Percentiles rank a stretch among this genome's conserved stretches.
These are phyloP conservation scores for Coryphaenoides rupestris DNA, from an alignment of 2,113 vertebrate genomes.

Conservation along the genomic window DNA sequence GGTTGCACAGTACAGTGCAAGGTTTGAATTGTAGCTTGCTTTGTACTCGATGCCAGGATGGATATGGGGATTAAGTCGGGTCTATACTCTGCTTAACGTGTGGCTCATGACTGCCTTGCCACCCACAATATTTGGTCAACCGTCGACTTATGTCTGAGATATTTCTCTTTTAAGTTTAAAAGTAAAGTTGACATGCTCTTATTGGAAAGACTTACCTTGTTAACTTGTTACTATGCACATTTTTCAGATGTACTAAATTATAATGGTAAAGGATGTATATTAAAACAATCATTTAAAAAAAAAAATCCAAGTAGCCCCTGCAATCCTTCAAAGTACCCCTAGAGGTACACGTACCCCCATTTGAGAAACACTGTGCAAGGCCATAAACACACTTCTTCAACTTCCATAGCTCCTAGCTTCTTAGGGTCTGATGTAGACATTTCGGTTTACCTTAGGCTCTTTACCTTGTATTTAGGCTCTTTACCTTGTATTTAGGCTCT, in stretches of 20 bases:
- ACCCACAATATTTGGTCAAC: constrained; percentile 21
- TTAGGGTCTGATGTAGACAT: not conserved
- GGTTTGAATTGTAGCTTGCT: constrained; percentile 3
- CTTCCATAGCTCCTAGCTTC: constrained; percentile 30
- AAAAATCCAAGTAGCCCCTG: constrained; percentile 1
- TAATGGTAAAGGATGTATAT: constrained; percentile 35
- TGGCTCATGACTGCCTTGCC: constrained; percentile 10
- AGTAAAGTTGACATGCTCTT: constrained; percentile 16
- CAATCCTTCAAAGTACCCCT: too few relatives aligned
- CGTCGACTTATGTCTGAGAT: constrained; percentile 13
- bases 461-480: too few relatives aligned
- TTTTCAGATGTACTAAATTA: constrained; percentile 11
- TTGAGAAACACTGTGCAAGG: constrained; percentile 23
- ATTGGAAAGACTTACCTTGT: constrained; percentile 23
- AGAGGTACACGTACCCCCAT: too few relatives aligned
- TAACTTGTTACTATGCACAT: too few relatives aligned
- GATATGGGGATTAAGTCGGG: not conserved
- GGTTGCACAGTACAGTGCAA: not conserved
- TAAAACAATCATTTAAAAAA: constrained; percentile 24
- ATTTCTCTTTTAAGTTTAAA: constrained; percentile 17
- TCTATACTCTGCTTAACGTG: too few relatives aligned
- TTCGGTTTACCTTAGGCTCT: too few relatives aligned
- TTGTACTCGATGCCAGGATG: too few relatives aligned
- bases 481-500: too few relatives aligned
- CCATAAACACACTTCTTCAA: constrained; percentile 30